Evolutionary conservation across 2,113 vertebrate genomes (phyloP).

Genomic region (Catharus fuscescens): DNA sequence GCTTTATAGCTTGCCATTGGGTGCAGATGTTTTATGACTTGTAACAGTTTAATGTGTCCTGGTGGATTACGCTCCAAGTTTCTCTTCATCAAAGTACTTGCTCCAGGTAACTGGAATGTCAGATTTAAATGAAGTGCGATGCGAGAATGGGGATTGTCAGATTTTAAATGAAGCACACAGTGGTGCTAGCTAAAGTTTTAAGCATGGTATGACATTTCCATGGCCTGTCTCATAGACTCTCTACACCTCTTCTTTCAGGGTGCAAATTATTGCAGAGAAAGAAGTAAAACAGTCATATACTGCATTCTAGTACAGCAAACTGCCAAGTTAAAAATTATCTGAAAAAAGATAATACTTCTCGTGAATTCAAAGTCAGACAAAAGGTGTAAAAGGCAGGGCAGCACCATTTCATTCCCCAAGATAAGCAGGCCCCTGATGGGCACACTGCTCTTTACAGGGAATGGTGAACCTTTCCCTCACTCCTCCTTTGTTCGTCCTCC

Average conservation of each 20-base stretch:
- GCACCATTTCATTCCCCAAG: background rate
- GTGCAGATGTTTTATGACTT: constrained; percentile 71
- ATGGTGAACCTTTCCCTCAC: background rate
- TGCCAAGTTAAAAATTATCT: background rate
- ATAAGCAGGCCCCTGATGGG: background rate
- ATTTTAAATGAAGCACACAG: constrained; percentile 12
- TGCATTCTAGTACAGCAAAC: background rate
- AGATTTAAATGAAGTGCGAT: constrained; percentile 58
- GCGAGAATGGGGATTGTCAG: constrained; percentile 44
- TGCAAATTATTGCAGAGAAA: background rate
- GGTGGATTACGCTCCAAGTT: constrained; percentile 61
- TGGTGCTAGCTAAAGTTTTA: constrained; percentile 46
- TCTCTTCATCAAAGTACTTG: constrained; percentile 61
- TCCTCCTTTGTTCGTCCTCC: background rate
- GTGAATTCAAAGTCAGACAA: background rate
- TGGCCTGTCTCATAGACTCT: background rate
- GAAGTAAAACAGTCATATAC: background rate
- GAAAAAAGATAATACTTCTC: background rate
- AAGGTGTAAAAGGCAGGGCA: background rate
- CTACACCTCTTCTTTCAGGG: background rate
- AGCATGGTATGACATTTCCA: constrained; percentile 31
- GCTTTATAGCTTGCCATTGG: constrained; percentile 69
- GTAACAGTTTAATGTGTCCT: constrained; percentile 69
- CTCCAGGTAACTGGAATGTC: constrained; percentile 57
- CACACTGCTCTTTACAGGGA: background rate